Evolutionary conservation across 2,888 invertebrate species (phyloP).

Genomic region (Geophilus truncorum): DNA sequence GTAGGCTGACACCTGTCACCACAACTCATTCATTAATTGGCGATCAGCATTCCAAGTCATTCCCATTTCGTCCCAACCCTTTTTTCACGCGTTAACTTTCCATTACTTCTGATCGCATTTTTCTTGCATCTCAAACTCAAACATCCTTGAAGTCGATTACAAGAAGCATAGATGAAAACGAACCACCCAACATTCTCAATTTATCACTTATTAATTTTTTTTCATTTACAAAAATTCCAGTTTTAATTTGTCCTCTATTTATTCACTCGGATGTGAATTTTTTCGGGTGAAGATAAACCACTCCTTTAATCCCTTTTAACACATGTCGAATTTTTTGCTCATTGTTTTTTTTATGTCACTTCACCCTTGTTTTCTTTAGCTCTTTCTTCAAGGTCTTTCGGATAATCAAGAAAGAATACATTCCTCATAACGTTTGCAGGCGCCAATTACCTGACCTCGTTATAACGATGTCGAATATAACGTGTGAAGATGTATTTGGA

Average conservation of each 20-base stretch:
- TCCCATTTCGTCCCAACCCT: background rate
- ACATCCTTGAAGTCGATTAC: background rate
- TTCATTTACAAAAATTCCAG: background rate
- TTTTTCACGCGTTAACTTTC: background rate
- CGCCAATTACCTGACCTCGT: slow-evolving; percentile 7
- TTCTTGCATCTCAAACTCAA: background rate
- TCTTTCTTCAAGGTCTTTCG: background rate
- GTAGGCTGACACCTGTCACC: slow-evolving; percentile 2
- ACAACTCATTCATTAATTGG: slow-evolving; percentile 17
- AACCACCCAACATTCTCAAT: background rate
- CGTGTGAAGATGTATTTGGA: background rate
- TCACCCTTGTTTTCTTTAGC: background rate
- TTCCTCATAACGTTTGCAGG: background rate
- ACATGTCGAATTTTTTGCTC: background rate
- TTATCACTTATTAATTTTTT: background rate
- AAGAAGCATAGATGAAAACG: too few relatives aligned
- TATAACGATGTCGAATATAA: slow-evolving; percentile 19
- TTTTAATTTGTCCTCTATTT: background rate
- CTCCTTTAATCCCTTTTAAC: background rate
- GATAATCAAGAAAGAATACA: slow-evolving; percentile 1
- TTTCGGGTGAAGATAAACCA: background rate
- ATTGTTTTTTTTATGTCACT: background rate
- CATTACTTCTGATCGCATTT: background rate
- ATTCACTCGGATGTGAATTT: background rate
- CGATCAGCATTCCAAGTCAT: background rate